Conservation (phyloP, 1,140 invertebrate genomes). For the Nomia melanderi region DNA sequence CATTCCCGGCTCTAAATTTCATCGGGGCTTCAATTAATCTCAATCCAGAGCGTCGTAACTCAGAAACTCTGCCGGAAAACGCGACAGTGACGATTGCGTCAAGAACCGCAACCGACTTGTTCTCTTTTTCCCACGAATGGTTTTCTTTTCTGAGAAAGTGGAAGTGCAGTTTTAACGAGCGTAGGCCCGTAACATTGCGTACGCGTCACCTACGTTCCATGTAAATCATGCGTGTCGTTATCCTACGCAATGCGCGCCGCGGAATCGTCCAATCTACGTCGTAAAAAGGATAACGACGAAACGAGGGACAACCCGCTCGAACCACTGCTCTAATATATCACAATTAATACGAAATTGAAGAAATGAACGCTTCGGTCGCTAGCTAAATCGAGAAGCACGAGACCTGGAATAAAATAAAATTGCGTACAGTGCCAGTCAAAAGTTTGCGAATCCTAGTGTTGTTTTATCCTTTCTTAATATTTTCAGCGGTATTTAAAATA, state of each 20-base stretch:
- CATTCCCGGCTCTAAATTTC: no score
- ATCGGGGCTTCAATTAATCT: neutral
- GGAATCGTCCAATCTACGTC: conserved; percentile 28
- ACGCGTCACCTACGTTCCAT: conserved; percentile 49
- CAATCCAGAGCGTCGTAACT: neutral
- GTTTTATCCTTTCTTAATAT: no score
- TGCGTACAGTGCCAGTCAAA: no score
- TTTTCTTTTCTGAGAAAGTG: conserved; percentile 51
- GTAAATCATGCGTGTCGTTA: conserved; percentile 44
- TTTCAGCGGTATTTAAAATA: no score
- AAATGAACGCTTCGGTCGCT: no score
- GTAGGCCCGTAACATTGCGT: conserved; percentile 54
- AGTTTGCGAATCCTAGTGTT: no score
- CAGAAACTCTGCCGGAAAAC: neutral
- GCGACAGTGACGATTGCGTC: neutral
- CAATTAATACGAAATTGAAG: neutral
- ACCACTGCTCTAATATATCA: neutral
- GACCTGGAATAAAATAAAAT: no score
- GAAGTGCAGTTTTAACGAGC: conserved; percentile 52
- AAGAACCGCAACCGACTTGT: neutral
- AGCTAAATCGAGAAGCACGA: no score
- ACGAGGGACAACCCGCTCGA: neutral
- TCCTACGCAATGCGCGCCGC: conserved; percentile 47
- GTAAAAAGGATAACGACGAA: conserved; percentile 33
- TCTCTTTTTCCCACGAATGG: conserved; percentile 30